phyloP scores from a whole-genome alignment of 1,140 invertebrate genomes.

The Drosophila persimilis region DNA sequence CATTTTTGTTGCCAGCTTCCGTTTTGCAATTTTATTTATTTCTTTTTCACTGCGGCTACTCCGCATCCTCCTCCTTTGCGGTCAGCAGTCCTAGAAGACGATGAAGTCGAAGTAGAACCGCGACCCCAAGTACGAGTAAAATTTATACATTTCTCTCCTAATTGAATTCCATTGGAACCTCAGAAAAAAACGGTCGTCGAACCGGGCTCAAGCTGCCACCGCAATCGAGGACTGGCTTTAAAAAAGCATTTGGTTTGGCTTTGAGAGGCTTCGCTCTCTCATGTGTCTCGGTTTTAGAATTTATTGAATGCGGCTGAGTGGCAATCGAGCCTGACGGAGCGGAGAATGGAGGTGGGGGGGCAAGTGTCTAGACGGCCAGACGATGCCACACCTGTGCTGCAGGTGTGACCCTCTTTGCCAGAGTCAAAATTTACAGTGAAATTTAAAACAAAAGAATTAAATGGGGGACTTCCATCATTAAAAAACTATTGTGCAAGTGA shows the following conservation, averaged over 20 bases:
- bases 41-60: conserved; percentile 6
- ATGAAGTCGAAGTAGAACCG: conserved; percentile 18
- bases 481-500: conserved; percentile 23
- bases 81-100: conserved; percentile 18
- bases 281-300: conserved; percentile 45
- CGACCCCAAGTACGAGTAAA: conserved; percentile 23
- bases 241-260: conserved; percentile 24
- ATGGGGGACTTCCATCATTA: conserved; percentile 17
- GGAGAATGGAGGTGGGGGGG: background rate
- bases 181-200: conserved; percentile 26
- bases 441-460: conserved; percentile 15
- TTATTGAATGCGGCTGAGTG: conserved; percentile 58
- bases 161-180: conserved; percentile 64
- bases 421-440: conserved; percentile 20
- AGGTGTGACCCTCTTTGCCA: conserved; percentile 21
- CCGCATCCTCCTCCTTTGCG: conserved; percentile 5
- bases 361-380: conserved; percentile 66
- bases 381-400: conserved; percentile 53
- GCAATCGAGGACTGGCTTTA: conserved; percentile 25
- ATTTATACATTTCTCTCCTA: conserved; percentile 55
- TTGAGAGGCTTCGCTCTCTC: conserved; percentile 13
- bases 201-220: conserved; percentile 16
- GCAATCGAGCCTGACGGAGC: conserved; percentile 36
- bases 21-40: conserved; percentile 59
- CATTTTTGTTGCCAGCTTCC: conserved; percentile 49